Base-by-base conservation (phyloP, 2,888 invertebrate genomes). In the Piscicola geometra region DNA sequence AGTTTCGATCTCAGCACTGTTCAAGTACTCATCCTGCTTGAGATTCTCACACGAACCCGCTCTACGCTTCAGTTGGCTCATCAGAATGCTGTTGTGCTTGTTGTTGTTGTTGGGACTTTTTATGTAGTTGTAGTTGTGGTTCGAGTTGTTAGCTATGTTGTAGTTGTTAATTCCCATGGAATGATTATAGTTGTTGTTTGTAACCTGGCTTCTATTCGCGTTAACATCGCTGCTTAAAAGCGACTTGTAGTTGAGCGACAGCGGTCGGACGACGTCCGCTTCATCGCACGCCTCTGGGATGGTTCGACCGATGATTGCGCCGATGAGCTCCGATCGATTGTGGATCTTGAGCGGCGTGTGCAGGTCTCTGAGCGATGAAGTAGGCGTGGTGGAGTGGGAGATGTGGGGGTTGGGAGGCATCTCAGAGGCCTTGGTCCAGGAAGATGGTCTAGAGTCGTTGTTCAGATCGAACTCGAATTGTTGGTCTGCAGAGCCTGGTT, bases 401-500 rank as follows among this genome's bases (percentile, higher is more conserved):
- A 25, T 56, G n/a, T 56, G n/a, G n/a, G n/a, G 21, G 21, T 18
- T 25, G 21, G 60, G 3, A 3, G 60, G 5, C 3, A 5, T 18
- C 25, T 56, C 52, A 12, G 35, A 18, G n/a, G 73, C 32, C 32
- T 33, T 73, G 33, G 73, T 32, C n/a, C 73, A 35, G 9, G 73
- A 73, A 18, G 52, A 52, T 12, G 47, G 60, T 35, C 60, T 73
- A n/a, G 73, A 60, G 18, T 52, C 56, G n/a, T 35, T 35, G 32
- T 60, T 52, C 5, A 52, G 33, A 36, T 73, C 73, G 36, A 64
- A 73, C 52, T 73, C 73, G 28, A 73, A 73, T 30, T 73, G 73
- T 33, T 73, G 73, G 56, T 73, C 73, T 25, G 73, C 73, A 0
- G 73, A 73, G 30, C 73, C 73, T 73, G 33, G n/a, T n/a, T n/a